Base-by-base conservation (phyloP, 2,797 vertebrate species). In the Manis crassicaudata region DNA sequence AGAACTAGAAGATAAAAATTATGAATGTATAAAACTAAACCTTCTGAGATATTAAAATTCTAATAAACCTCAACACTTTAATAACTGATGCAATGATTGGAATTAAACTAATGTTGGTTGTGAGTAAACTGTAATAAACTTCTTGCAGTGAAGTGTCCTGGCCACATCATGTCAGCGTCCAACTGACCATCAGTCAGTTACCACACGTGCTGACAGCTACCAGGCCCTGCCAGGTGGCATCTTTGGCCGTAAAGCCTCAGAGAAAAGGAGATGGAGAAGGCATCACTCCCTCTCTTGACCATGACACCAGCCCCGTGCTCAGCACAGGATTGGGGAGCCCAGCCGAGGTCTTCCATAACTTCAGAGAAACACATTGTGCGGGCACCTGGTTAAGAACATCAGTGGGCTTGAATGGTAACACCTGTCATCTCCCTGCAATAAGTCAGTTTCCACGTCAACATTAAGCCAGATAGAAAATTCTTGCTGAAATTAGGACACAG, bases 211-310 rank as follows among this genome's bases (percentile, higher is more conserved):
- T 95, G 72, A 67, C 86, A 94, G 81, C 43, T 50, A 5, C 52
- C 21, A 75, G 65, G 73, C 12, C 27, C 11, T 52, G 83, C 56
- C 93, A 95, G 83, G 17, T 93, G 92, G 88, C 88, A 92, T 40
- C n/a, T 35, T 40, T 72, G 43, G 32, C 23, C 4, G 7, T 52
- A 83, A 62, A 91, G 16, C 50, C 77, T 40, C 21, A 37, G 56
- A 35, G 90, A 29, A 68, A 76, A 37, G 21, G 43, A 88, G 37
- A n/a, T 11, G 21, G 77, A 63, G 17, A 40, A 93, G 73, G 14
- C 20, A 52, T 46, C 35, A 23, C 21, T 76, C 13, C 4, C 21
- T 40, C 6, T 89, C 40, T 72, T 67, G 14, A 43, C 17, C 11
- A 13, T 29, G 73, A 32, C 18, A 23, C 43, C 8, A 3, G 5